Conservation (phyloP, 2,113 vertebrate genomes). For the Nesogale talazaci region DNA sequence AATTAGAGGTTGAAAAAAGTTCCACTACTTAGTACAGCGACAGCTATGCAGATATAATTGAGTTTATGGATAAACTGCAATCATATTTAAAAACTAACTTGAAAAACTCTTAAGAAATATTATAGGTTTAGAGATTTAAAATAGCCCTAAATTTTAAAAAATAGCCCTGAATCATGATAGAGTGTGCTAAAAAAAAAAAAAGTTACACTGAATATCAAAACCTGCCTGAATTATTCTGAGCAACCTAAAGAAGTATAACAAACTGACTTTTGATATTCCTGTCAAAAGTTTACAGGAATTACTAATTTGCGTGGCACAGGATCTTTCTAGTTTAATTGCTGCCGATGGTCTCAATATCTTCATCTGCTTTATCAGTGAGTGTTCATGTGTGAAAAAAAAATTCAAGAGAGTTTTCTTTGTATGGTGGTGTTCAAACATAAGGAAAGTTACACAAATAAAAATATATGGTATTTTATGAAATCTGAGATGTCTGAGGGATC, state of each 20-base stretch:
- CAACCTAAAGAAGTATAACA: neutral
- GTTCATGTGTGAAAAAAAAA: neutral
- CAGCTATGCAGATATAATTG: constrained; percentile 1
- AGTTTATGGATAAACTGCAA: constrained; percentile 6
- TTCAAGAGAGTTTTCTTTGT: neutral
- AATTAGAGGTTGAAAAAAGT: neutral
- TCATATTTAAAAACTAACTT: constrained; percentile 28
- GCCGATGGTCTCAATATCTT: neutral
- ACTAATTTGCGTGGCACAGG: neutral
- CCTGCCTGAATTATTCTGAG: neutral
- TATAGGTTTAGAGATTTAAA: neutral
- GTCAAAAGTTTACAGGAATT: neutral
- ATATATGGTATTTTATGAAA: no score
- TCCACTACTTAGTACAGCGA: neutral
- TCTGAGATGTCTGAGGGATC: no score
- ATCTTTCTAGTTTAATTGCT: neutral
- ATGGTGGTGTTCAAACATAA: neutral
- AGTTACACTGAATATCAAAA: neutral
- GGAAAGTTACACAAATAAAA: constrained; percentile 24
- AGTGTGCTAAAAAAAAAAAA: neutral
- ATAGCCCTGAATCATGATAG: neutral
- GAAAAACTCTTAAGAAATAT: neutral
- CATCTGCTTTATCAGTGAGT: neutral
- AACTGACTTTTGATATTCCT: neutral
- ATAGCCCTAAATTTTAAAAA: neutral